Evolutionary conservation across 2,888 invertebrate genomes (phyloP).

Genomic region (Caenorhabditis uteleia): DNA sequence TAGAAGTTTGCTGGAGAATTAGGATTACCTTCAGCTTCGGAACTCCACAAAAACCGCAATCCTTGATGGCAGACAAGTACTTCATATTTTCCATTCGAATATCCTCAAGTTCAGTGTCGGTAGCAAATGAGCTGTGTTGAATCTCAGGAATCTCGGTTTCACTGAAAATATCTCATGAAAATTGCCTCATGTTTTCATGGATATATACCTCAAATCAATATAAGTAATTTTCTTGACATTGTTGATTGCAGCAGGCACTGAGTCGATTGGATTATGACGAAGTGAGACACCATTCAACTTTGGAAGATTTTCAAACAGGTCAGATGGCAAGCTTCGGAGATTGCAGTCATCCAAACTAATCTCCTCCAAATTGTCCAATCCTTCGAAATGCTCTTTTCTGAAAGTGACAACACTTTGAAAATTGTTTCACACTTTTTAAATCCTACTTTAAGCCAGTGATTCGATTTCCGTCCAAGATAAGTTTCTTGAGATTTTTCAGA

Average conservation of each 20-base stretch:
- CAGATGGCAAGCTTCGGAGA: constrained; percentile 34
- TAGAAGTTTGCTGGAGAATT: not conserved
- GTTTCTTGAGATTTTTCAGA: constrained; percentile 35
- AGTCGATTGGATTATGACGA: constrained; percentile 44
- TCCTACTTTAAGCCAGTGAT: constrained; percentile 16
- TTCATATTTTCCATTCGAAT: constrained; percentile 41
- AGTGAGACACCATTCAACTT: constrained; percentile 52
- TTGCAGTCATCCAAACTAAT: constrained; percentile 57
- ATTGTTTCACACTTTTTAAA: not conserved
- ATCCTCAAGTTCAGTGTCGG: constrained; percentile 16
- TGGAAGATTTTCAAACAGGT: constrained; percentile 54
- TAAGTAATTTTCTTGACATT: constrained; percentile 31
- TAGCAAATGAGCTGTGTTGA: constrained; percentile 29
- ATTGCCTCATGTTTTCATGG: constrained; percentile 7
- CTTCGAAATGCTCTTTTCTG: constrained; percentile 44
- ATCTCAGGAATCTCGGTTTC: constrained; percentile 49
- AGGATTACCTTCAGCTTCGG: constrained; percentile 23
- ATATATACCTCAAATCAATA: constrained; percentile 56
- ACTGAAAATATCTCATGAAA: constrained; percentile 10
- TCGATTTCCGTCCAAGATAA: constrained; percentile 53
- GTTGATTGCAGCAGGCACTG: constrained; percentile 51
- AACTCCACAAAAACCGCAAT: constrained; percentile 53
- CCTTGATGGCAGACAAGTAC: constrained; percentile 30
- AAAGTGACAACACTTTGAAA: constrained; percentile 3
- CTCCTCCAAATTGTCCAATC: constrained; percentile 49